These are phyloP conservation scores for Chlamydotis undulata DNA, from an alignment of 2,113 vertebrate species.

Conservation along the genomic window DNA sequence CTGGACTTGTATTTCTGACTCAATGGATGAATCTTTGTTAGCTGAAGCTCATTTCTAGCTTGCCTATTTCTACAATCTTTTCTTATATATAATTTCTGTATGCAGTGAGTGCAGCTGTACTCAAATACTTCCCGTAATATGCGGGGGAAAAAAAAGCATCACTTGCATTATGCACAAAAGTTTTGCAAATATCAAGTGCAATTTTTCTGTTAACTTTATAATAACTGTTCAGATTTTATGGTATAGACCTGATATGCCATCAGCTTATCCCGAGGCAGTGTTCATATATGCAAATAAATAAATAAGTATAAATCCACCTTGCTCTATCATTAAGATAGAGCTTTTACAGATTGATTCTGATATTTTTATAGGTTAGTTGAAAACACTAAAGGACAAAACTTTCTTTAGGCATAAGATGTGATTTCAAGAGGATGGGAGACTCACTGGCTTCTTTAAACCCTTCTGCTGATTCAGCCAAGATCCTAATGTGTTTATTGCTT, in stretches of 20 bases:
- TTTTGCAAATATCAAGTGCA: not conserved
- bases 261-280: not conserved
- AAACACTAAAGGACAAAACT: not conserved
- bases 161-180: too few relatives aligned
- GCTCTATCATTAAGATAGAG: not conserved
- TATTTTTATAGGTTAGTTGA: not conserved
- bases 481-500: not conserved
- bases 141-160: too few relatives aligned
- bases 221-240: not conserved
- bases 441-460: not conserved
- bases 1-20: not conserved
- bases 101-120: not conserved
- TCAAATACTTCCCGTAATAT: not conserved
- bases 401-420: not conserved
- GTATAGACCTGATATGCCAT: not conserved
- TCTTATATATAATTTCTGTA: not conserved
- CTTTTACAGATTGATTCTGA: not conserved
- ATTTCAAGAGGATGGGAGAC: not conserved
- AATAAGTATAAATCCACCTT: not conserved
- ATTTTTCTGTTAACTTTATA: not conserved
- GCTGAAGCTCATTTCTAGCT: rapidly evolving
- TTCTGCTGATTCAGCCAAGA: not conserved
- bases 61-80: not conserved
- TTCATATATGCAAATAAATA: not conserved
- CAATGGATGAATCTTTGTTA: not conserved